A percentile compares a stretch with the other conserved stretches of the same genome.
phyloP scores from a whole-genome alignment of 2,888 invertebrate species.

The Perdita meconis region DNA sequence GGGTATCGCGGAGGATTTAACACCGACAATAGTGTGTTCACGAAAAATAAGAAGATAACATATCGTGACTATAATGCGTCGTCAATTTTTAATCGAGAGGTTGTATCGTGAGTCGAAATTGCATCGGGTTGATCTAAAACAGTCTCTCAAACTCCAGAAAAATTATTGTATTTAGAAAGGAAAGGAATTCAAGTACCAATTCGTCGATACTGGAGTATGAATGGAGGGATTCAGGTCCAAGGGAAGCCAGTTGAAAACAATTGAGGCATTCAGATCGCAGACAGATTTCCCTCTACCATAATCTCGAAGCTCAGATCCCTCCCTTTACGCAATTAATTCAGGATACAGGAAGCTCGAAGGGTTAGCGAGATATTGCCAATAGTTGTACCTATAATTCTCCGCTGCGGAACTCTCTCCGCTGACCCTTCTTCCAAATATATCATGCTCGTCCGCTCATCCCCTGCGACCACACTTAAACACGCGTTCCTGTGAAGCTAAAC shows the following conservation, averaged over 20 bases:
- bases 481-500: constrained; percentile 15
- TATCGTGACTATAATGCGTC: not conserved
- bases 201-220: not conserved
- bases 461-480: not conserved
- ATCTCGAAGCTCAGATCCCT: not conserved
- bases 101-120: no score
- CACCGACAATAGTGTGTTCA: not conserved
- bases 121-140: no score
- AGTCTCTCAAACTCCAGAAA: no score
- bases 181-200: not conserved
- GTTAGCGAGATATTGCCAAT: constrained; percentile 2
- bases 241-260: not conserved
- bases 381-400: constrained; percentile 3
- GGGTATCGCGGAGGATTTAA: constrained; percentile 5
- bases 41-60: not conserved
- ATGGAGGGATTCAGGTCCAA: not conserved
- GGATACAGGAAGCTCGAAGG: constrained; percentile 2
- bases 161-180: no score
- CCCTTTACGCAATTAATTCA: constrained; percentile 8
- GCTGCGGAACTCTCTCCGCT: not conserved
- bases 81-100: no score
- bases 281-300: not conserved
- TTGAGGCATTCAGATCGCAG: not conserved
- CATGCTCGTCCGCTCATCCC: not conserved
- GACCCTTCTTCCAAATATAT: constrained; percentile 8